These are phyloP conservation scores for Drosophila buzzatii DNA, from an alignment of 2,888 invertebrate genomes.

Conservation along the genomic window DNA sequence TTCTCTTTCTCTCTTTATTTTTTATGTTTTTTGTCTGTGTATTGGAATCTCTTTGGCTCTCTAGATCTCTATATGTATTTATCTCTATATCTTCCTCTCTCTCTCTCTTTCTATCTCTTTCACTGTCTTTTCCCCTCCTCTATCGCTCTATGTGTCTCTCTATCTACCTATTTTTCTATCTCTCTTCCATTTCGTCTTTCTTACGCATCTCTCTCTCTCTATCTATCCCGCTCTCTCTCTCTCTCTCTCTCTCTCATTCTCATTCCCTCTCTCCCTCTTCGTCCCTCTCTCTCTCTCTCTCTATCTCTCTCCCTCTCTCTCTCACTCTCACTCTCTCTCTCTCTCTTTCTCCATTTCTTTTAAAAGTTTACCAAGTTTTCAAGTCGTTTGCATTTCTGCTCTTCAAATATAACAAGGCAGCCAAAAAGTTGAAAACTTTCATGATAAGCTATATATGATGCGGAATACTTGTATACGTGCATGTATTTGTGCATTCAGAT, in stretches of 20 bases:
- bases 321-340: neutral
- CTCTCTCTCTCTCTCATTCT: no score
- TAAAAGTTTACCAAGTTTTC: neutral
- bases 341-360: neutral
- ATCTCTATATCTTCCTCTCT: neutral
- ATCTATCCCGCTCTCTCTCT: no score
- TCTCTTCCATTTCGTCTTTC: neutral
- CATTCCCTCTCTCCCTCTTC: neutral
- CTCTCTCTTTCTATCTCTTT: neutral
- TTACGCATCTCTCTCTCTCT: neutral
- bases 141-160: neutral
- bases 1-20: neutral
- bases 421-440: constrained; percentile 1
- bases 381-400: neutral
- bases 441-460: constrained; percentile 4
- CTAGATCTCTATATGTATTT: neutral
- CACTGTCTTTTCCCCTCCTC: neutral
- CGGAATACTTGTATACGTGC: neutral
- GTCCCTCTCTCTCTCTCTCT: no score
- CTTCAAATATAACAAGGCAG: neutral
- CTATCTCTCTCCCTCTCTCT: neutral
- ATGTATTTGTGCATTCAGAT: neutral
- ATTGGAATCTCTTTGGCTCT: no score
- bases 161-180: neutral
- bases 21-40: no score